These are phyloP conservation scores for Myodes glareolus DNA, from an alignment of 2,113 vertebrate genomes.

Conservation along the genomic window DNA sequence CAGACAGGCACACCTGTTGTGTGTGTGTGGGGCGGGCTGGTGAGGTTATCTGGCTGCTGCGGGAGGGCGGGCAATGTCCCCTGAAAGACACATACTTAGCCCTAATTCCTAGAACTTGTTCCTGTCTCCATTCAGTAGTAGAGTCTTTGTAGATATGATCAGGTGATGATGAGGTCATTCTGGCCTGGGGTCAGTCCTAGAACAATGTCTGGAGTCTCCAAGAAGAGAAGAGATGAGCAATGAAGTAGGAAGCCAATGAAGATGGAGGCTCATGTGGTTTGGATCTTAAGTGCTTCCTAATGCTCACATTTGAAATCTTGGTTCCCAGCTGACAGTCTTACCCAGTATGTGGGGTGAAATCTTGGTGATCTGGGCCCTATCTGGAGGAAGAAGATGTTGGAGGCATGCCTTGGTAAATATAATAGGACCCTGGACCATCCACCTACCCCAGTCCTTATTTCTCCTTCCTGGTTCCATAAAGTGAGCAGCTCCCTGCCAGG, in stretches of 20 bases:
- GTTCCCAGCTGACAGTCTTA: not conserved
- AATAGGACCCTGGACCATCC: not conserved
- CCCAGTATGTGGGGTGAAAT: not conserved
- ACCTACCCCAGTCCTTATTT: not conserved
- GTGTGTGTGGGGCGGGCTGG: fast-evolving
- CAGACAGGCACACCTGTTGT: not conserved
- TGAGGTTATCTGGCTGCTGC: not conserved
- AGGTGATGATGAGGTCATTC: not conserved
- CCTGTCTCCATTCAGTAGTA: not conserved
- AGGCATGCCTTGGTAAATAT: not conserved
- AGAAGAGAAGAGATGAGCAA: not conserved
- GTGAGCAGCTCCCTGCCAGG: not conserved
- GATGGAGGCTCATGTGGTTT: no score
- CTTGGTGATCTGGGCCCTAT: not conserved
- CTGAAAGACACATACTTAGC: fast-evolving
- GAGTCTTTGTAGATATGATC: not conserved
- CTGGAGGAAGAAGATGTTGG: not conserved
- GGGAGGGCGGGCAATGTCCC: no score
- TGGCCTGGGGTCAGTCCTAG: no score
- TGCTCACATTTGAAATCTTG: not conserved
- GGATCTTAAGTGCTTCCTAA: not conserved
- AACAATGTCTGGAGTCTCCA: not conserved
- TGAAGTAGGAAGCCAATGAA: fast-evolving
- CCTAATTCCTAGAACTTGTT: not conserved
- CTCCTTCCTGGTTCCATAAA: not conserved